Base-by-base conservation (phyloP, 2,113 vertebrate species). In the Microcebus lehilahytsara region DNA sequence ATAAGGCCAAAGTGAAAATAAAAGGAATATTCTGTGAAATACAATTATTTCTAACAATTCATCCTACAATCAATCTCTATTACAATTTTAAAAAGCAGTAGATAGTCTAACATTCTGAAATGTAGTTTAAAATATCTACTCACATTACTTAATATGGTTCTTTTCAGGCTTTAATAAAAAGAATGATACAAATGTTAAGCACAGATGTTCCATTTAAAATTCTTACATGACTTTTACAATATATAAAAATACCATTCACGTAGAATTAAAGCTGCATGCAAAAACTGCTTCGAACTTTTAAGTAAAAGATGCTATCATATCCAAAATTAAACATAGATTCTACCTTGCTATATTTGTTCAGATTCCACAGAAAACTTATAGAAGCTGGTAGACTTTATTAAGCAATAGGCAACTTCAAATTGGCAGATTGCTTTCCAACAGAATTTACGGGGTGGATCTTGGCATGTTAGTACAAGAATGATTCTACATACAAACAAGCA, bases 381-480 rank as follows among this genome's bases (percentile, higher is more conserved):
- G 67, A 16, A 81, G 40, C 67, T 84, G 49, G 62, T 86, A 89
- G 81, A 93, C 66, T 78, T 92, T 69, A 60, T 81, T 80, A 67
- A 88, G 56, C 71, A 91, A 89, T 9, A 75, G 37, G 10, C n/a
- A 96, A 27, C 49, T 91, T 86, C 42, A 64, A 84, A 64, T 16
- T 93, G 66, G 93, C 93, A 96, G 83, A 32, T n/a, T 27, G 51
- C 67, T 96, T 85, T 91, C 64, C 92, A 83, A 16, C 69, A 95
- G 79, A 72, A 93, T 46, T 83, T 60, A 81, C 3, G 13, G 77
- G 69, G 60, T 77, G 77, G 87, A 94, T 97, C 85, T 37, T 64
- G 74, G 77, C 96, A 3, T 90, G 96, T 88, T 64, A 49, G 53
- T n/a, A 72, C 93, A 95, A 53, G 84, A 75, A 37, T 4, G 37